Evolutionary conservation across 2,113 vertebrate species (phyloP).

Genomic region (Ranitomeya variabilis): DNA sequence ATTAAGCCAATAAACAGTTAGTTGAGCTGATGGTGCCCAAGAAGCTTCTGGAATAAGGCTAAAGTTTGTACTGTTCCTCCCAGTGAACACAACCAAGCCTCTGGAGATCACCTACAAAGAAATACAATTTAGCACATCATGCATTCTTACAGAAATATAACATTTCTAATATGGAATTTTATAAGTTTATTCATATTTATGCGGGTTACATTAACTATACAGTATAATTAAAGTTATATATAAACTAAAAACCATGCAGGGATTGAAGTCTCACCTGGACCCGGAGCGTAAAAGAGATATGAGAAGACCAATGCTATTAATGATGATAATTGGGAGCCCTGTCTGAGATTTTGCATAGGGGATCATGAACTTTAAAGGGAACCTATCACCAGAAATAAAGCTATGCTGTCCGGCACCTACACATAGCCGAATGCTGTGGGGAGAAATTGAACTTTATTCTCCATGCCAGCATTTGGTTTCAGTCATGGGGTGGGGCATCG

Average conservation of each 20-base stretch:
- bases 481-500: too few relatives aligned
- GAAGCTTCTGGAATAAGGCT: conserved; percentile 64
- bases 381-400: too few relatives aligned
- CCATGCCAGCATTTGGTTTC: too few relatives aligned
- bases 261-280: too few relatives aligned
- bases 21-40: conserved; percentile 69
- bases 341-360: too few relatives aligned
- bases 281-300: too few relatives aligned
- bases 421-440: too few relatives aligned
- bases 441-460: too few relatives aligned
- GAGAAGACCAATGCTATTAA: too few relatives aligned
- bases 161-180: neutral
- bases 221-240: neutral
- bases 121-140: neutral
- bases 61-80: conserved; percentile 58
- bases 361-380: too few relatives aligned
- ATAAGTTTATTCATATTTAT: neutral
- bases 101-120: conserved; percentile 68
- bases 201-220: neutral
- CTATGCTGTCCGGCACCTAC: too few relatives aligned
- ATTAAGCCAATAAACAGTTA: conserved; percentile 69
- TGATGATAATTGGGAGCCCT: too few relatives aligned
- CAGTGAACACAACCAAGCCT: conserved; percentile 66
- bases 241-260: neutral
- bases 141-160: neutral